Conservation (phyloP, 1,140 invertebrate species). For the Triops cancriformis region DNA sequence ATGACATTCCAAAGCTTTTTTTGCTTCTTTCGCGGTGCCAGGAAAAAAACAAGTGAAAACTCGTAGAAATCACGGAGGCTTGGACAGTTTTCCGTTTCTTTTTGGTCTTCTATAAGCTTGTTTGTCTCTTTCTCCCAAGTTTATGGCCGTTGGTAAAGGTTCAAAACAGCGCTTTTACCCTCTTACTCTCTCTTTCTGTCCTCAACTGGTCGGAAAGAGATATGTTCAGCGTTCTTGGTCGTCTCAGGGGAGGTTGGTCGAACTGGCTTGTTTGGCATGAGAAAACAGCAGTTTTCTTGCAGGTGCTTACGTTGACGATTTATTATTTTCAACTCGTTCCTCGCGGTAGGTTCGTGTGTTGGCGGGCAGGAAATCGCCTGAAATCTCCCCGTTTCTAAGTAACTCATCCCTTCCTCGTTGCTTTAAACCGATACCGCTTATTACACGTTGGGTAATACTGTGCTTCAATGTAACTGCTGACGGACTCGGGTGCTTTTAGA, state of each 20-base stretch:
- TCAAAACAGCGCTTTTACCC: background rate
- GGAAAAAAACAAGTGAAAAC: no score
- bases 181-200: background rate
- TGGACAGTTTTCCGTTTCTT: background rate
- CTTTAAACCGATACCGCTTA: no score
- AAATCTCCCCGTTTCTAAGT: no score
- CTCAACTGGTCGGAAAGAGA: background rate
- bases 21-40: background rate
- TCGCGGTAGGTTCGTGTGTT: no score
- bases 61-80: no score
- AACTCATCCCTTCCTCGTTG: no score
- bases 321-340: no score
- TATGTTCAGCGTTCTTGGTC: background rate
- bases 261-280: background rate
- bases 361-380: no score
- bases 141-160: background rate
- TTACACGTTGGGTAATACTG: no score
- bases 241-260: background rate
- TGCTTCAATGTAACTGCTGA: no score
- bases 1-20: background rate
- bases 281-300: background rate
- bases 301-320: no score
- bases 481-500: no score
- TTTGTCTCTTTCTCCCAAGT: background rate
- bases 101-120: background rate